Conservation (phyloP, 2,113 vertebrate species). For the Paradoxurus hermaphroditus region DNA sequence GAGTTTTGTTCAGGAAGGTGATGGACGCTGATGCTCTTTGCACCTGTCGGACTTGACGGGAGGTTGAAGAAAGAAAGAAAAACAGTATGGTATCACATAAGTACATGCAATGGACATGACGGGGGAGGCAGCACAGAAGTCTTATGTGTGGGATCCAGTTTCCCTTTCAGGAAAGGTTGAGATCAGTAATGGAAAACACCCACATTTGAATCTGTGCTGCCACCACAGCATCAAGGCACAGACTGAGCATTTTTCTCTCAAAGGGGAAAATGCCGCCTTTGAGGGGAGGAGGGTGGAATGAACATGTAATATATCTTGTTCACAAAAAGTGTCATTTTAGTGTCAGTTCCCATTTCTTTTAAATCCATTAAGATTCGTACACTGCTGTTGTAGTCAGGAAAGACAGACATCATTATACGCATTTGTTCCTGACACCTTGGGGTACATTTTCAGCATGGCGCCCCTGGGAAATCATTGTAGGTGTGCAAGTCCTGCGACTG, state of each 20-base stretch:
- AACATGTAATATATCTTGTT: slow-evolving; percentile 54
- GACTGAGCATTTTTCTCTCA: neutral
- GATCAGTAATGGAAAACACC: neutral
- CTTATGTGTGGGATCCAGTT: neutral
- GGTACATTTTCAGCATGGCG: slow-evolving; percentile 40
- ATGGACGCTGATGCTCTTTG: neutral
- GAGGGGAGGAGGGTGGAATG: neutral
- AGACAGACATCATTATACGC: slow-evolving; percentile 52
- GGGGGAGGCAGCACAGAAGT: neutral
- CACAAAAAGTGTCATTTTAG: slow-evolving; percentile 34
- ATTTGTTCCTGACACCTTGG: slow-evolving; percentile 67
- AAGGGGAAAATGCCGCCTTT: neutral
- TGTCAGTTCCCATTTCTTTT: slow-evolving; percentile 55
- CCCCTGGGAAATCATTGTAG: slow-evolving; percentile 72
- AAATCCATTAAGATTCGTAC: slow-evolving; percentile 33
- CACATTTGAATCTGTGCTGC: neutral
- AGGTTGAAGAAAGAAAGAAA: neutral
- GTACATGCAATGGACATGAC: neutral
- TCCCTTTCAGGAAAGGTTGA: neutral
- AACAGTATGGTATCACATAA: neutral
- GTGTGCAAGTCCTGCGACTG: slow-evolving; percentile 44
- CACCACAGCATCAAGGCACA: neutral
- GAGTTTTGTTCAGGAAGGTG: neutral
- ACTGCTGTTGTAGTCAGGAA: slow-evolving; percentile 3
- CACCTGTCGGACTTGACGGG: neutral